Base-by-base conservation (phyloP, 2,888 invertebrate genomes). In the Leucania comma region DNA sequence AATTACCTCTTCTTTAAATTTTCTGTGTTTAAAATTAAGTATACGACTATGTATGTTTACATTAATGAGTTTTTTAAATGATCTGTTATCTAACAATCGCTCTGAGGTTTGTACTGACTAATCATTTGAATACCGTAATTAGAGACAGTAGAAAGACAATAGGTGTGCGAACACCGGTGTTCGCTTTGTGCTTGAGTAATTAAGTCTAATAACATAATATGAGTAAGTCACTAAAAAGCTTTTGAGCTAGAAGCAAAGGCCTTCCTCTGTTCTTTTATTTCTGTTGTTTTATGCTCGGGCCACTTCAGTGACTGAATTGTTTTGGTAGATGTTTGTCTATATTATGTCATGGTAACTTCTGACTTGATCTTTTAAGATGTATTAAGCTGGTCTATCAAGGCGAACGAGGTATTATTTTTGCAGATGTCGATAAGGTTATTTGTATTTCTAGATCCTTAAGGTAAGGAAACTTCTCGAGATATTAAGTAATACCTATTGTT, bases 391-490 rank as follows among this genome's bases (percentile, higher is more conserved):
- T 22, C 8, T 24, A n/a, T 2, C 58, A 59, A 72, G 68, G 58
- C 35, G 12, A 72, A 76, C 46, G 17, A 54, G 38, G 32, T 17
- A 14, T 32, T 48, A 29, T 48, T 48, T 74, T 26, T 54, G 14
- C 32, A 46, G 42, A 20, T 20, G 22, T 62, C 26, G 22, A 20
- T 14, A 5, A 17, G 29, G 5, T 12, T 17, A 63, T 38, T 12
- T n/a, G 14, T 17, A 20, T 2, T 54, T 9, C 42, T 10, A 32
- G 12, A 5, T 32, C 29, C 8, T n/a, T n/a, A 17, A 24, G 48
- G n/a, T n/a, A 29, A 17, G 22, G 26, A 56, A 56, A 48, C n/a
- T 71, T 38, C 75, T 75, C 12, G 66, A 50, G 38, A 42, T 42
- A 42, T 42, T 17, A 42, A 20, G 42, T 17, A 6, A 4, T 35